These are phyloP conservation scores for Aptenodytes forsteri DNA, from an alignment of 2,113 vertebrate genomes.

Conservation along the genomic window DNA sequence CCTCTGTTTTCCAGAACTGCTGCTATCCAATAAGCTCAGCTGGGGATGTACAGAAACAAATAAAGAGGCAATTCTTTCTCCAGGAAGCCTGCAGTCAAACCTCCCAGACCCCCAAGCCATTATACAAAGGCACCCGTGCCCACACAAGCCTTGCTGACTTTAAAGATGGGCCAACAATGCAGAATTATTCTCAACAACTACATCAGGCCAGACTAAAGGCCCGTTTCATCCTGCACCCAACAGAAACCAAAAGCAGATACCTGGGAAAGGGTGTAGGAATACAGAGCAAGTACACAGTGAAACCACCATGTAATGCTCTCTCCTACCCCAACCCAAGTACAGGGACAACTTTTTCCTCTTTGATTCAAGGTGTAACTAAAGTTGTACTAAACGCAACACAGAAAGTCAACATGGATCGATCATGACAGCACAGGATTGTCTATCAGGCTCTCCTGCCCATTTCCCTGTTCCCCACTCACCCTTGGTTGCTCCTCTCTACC, in stretches of 20 bases:
- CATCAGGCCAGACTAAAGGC: accelerated
- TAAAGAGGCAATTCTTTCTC: neutral
- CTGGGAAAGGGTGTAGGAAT: neutral
- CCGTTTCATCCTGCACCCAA: neutral
- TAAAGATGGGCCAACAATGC: accelerated
- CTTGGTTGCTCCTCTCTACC: neutral
- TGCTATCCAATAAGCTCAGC: neutral
- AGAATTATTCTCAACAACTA: neutral
- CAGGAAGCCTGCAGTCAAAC: neutral
- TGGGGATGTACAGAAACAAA: neutral
- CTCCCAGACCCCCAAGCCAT: neutral
- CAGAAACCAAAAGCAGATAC: neutral
- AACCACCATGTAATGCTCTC: accelerated
- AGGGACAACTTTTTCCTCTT: neutral
- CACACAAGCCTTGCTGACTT: neutral
- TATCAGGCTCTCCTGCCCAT: neutral
- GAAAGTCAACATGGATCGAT: neutral
- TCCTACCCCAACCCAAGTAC: neutral
- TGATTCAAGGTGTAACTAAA: neutral
- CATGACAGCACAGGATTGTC: accelerated
- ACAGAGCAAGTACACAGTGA: neutral
- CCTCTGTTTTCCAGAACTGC: neutral
- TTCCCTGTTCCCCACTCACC: neutral
- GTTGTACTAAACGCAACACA: neutral
- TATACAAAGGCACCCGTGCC: neutral